A percentile compares a stretch with the other conserved stretches of the same genome.
These are phyloP conservation scores for Monoplex corrugatus DNA, from an alignment of 2,888 invertebrate genomes.

Conservation along the genomic window DNA sequence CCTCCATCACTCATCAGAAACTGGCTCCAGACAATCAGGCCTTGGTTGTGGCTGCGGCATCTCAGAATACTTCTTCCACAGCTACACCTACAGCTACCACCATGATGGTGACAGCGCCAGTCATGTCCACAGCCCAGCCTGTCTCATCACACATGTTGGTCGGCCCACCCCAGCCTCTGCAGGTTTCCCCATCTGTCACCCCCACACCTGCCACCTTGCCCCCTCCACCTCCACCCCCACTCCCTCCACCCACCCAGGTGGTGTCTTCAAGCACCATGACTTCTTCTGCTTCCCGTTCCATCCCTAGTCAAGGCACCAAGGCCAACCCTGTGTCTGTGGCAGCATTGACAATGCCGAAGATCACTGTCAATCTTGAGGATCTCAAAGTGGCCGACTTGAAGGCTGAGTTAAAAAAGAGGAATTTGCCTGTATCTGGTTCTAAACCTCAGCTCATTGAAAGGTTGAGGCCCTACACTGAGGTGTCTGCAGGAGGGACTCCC, in stretches of 20 bases:
- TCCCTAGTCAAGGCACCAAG: constrained; percentile 52
- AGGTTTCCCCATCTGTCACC: constrained; percentile 35
- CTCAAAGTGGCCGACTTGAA: constrained; percentile 98
- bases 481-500: constrained; percentile 46
- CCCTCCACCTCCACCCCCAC: constrained; percentile 55
- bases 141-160: constrained; percentile 47
- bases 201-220: constrained; percentile 55
- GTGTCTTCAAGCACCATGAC: constrained; percentile 45
- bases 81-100: constrained; percentile 50
- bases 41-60: constrained; percentile 21
- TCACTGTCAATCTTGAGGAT: constrained; percentile 89
- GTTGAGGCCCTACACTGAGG: constrained; percentile 86
- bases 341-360: constrained; percentile 63
- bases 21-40: constrained; percentile 52
- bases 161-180: constrained; percentile 46
- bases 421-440: constrained; percentile 96
- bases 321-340: constrained; percentile 47
- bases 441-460: constrained; percentile 97
- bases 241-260: constrained; percentile 49
- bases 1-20: constrained; percentile 55
- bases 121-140: constrained; percentile 57
- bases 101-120: constrained; percentile 64
- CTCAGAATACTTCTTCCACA: constrained; percentile 34
- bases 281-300: constrained; percentile 31
- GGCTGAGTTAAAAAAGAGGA: constrained; percentile 95